These are phyloP conservation scores for Lathronympha strigana DNA, from an alignment of 2,888 invertebrate genomes.

Conservation along the genomic window DNA sequence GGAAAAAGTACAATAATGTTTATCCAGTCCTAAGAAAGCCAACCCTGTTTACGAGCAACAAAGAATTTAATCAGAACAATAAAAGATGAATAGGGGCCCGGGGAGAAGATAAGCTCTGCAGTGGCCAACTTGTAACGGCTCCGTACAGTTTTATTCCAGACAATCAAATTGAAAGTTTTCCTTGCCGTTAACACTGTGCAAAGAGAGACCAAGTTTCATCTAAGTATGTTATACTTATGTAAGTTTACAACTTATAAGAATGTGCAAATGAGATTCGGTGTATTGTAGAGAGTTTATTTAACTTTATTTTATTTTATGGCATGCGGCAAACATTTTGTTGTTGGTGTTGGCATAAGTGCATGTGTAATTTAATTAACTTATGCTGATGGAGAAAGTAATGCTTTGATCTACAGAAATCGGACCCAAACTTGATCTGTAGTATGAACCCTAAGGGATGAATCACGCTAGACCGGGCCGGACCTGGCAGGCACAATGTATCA, in stretches of 20 bases:
- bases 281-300: too few relatives aligned
- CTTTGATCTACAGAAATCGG: too few relatives aligned
- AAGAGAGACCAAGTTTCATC: slow-evolving; percentile 17
- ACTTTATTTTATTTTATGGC: too few relatives aligned
- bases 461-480: too few relatives aligned
- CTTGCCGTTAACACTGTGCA: slow-evolving; percentile 7
- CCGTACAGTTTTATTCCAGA: slow-evolving; percentile 23
- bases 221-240: slow-evolving; percentile 3
- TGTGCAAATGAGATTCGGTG: background rate
- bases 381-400: too few relatives aligned
- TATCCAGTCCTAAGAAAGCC: slow-evolving; percentile 24
- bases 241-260: background rate
- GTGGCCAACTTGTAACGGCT: slow-evolving; percentile 7
- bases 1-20: slow-evolving; percentile 12
- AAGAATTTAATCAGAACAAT: slow-evolving; percentile 39
- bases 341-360: too few relatives aligned
- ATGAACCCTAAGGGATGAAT: too few relatives aligned
- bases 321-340: too few relatives aligned
- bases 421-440: too few relatives aligned
- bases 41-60: slow-evolving; percentile 34
- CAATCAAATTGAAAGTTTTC: slow-evolving; percentile 36
- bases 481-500: too few relatives aligned
- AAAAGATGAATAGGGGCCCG: slow-evolving; percentile 30
- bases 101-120: slow-evolving; percentile 28
- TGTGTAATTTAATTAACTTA: too few relatives aligned